Percentiles rank a stretch among this genome's conserved stretches.
Evolutionary conservation across 2,888 invertebrate genomes (phyloP).

Genomic region (Boloria euphrosyne): DNA sequence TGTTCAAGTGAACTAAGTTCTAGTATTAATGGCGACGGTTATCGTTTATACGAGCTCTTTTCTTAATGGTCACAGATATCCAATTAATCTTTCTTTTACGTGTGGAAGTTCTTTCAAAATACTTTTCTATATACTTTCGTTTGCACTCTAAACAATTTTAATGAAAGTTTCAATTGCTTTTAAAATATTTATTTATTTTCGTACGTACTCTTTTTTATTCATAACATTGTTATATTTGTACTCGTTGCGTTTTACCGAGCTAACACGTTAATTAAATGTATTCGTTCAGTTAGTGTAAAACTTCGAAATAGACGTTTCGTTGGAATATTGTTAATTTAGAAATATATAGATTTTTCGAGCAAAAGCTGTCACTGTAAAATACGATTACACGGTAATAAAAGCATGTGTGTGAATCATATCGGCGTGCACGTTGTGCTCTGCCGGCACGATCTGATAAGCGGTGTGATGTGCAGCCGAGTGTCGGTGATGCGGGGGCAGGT

Average conservation of each 20-base stretch:
- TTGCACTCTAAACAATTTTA: conserved; percentile 1
- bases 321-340: no score
- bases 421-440: conserved; percentile 51
- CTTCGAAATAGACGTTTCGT: no score
- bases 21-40: conserved; percentile 15
- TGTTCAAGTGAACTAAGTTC: conserved; percentile 14
- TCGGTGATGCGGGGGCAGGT: conserved; percentile 99
- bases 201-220: neutral
- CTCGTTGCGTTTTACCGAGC: neutral
- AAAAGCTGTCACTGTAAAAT: neutral
- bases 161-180: conserved; percentile 4
- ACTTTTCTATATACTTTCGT: neutral
- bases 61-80: conserved; percentile 24
- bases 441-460: conserved; percentile 61
- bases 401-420: conserved; percentile 55
- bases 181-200: conserved; percentile 1
- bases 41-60: conserved; percentile 15
- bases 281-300: neutral
- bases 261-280: neutral
- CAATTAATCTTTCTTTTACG: conserved; percentile 27
- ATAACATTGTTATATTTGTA: neutral
- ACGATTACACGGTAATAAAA: conserved; percentile 5
- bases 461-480: conserved; percentile 92
- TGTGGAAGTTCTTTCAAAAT: conserved; percentile 14
- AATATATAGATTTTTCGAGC: no score